phyloP scores from a whole-genome alignment of 2,113 vertebrate species.

The Epinephelus fuscoguttatus region DNA sequence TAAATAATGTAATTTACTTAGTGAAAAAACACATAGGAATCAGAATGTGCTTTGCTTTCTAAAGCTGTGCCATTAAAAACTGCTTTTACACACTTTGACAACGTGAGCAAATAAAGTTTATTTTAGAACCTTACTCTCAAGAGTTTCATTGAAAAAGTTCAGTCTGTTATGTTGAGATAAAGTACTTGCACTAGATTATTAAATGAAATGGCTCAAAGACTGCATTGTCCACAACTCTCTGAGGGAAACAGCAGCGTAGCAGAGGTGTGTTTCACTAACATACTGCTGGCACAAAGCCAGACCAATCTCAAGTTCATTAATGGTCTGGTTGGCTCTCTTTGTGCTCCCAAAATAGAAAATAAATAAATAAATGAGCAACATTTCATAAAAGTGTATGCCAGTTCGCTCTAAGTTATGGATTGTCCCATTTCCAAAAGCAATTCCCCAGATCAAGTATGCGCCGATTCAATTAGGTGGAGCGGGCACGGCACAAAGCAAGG shows the following conservation, averaged over 20 bases:
- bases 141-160: neutral
- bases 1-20: neutral
- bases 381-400: slow-evolving; percentile 32
- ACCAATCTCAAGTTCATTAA: slow-evolving; percentile 15
- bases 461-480: slow-evolving; percentile 34
- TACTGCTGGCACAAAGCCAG: slow-evolving; percentile 17
- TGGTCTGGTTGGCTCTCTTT: neutral
- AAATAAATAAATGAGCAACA: slow-evolving; percentile 38
- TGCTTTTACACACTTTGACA: neutral
- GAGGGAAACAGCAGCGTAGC: slow-evolving; percentile 10
- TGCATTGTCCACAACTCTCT: neutral
- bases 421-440: slow-evolving; percentile 44
- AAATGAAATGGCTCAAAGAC: neutral
- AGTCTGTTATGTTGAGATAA: neutral
- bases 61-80: slow-evolving; percentile 10
- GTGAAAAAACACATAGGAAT: neutral
- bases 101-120: neutral
- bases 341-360: slow-evolving; percentile 37
- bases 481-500: slow-evolving; percentile 9
- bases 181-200: neutral
- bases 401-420: slow-evolving; percentile 22
- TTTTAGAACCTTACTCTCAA: neutral
- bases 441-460: slow-evolving; percentile 31
- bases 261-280: slow-evolving; percentile 1
- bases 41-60: neutral